These are phyloP conservation scores for Batillaria attramentaria DNA, from an alignment of 1,140 invertebrate species.

Conservation along the genomic window DNA sequence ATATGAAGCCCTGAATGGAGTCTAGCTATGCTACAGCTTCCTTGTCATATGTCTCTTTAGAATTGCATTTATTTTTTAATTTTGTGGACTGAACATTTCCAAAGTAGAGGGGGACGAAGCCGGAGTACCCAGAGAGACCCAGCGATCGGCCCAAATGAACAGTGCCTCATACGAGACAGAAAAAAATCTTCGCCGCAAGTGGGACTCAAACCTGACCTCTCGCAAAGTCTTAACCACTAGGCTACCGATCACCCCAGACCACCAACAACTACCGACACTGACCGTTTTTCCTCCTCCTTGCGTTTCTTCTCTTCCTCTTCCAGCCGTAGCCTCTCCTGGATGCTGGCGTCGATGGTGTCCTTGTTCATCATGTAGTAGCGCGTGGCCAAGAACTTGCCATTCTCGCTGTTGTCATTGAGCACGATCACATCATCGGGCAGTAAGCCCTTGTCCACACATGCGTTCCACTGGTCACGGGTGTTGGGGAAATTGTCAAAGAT, in stretches of 20 bases:
- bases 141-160: no score
- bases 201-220: no score
- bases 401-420: conserved; percentile 62
- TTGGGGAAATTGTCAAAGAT: conserved; percentile 71
- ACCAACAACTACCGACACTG: neutral
- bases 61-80: no score
- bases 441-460: conserved; percentile 66
- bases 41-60: no score
- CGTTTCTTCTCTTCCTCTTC: conserved; percentile 52
- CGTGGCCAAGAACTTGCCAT: conserved; percentile 56
- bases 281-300: conserved; percentile 61
- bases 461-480: conserved; percentile 69
- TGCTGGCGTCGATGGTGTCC: conserved; percentile 57
- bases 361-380: conserved; percentile 62
- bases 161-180: no score
- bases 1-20: no score
- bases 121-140: no score
- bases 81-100: no score
- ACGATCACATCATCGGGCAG: conserved; percentile 67
- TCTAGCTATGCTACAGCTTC: no score
- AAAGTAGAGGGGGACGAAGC: no score
- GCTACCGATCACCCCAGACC: neutral
- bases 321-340: conserved; percentile 46
- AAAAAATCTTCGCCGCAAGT: no score
- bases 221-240: no score